Percentiles rank a stretch among this genome's conserved stretches.
phyloP scores from a whole-genome alignment of 1,140 invertebrate species.

The Eriocheir sinensis region DNA sequence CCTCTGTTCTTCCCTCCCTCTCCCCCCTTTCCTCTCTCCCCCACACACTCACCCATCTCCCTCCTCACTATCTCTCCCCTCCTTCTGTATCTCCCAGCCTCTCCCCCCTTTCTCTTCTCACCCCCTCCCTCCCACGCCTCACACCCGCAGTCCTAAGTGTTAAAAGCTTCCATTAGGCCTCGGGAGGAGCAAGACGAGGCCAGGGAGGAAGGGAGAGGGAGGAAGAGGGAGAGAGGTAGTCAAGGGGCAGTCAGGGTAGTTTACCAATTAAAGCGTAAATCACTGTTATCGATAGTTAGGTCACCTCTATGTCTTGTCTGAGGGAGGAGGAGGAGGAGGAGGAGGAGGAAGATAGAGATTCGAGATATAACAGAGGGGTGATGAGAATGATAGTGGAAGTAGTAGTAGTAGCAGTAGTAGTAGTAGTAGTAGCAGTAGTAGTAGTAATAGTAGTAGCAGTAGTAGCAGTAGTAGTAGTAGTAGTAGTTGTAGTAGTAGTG shows the following conservation, averaged over 20 bases:
- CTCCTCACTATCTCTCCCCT: not conserved
- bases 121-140: not conserved
- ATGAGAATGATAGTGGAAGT: too few relatives aligned
- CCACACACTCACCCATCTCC: not conserved
- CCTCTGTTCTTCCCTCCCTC: not conserved
- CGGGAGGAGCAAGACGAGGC: not conserved
- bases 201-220: not conserved
- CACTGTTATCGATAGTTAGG: conserved; percentile 59
- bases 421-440: too few relatives aligned
- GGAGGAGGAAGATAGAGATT: not conserved
- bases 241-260: conserved; percentile 42
- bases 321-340: not conserved
- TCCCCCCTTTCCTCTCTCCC: not conserved
- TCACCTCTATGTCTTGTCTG: conserved; percentile 30
- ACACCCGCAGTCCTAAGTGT: conserved; percentile 48
- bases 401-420: too few relatives aligned
- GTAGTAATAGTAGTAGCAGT: too few relatives aligned
- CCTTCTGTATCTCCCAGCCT: not conserved
- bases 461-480: too few relatives aligned
- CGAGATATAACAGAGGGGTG: not conserved
- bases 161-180: conserved; percentile 62
- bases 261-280: conserved; percentile 61
- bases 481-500: too few relatives aligned
- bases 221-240: not conserved
- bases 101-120: not conserved